Evolutionary conservation across 2,888 invertebrate genomes (phyloP), one percentile per base, ranked within the genome.

Genomic region (Chromoteleia sp.): DNA sequence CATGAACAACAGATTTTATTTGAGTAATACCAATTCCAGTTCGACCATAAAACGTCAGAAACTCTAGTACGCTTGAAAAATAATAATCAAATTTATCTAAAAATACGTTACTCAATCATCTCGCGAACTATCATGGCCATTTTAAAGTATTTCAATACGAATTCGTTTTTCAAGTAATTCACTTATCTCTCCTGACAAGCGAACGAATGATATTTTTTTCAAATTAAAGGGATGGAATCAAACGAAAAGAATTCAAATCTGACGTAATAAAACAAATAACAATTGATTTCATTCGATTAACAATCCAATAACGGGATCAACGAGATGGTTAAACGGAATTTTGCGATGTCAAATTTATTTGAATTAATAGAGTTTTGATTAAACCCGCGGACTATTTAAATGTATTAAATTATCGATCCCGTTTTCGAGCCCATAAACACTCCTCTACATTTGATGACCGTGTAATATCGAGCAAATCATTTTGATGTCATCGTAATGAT

Each of bases 391-490:
- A 12, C 7, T n/a, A 41, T 36, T 41, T 58, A 56, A 56, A 19
- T 58, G 58, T 25, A 41, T 58, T 58, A 58, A 58, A 58, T 58
- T 58, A 58, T 58, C 58, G 58, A 58, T 58, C 41, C 8, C 1
- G 8, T 14, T 7, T 39, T 21, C 41, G 14, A 21, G 30, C 15
- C 41, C 33, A 63, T 63, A 50, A 63, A 61, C 30, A 30, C 33
- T 54, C 17, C 3, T 10, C n/a, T 29, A 15, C 39, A 50, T 50
- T 63, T 33, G 33, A 63, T 12, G 6, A 21, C 17, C 39, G 25
- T 52, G 50, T 29, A 65, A 65, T 41, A 50, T 65, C 65, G 7
- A 50, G 15, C 52, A 41, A 52, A 65, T 39, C 52, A 65, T 65
- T 50, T 45, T 52, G 39, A 65, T 52, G 41, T 3, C 29, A 41